Evolutionary conservation across 2,113 vertebrate species (phyloP).

Genomic region (Macquaria ambigua): DNA sequence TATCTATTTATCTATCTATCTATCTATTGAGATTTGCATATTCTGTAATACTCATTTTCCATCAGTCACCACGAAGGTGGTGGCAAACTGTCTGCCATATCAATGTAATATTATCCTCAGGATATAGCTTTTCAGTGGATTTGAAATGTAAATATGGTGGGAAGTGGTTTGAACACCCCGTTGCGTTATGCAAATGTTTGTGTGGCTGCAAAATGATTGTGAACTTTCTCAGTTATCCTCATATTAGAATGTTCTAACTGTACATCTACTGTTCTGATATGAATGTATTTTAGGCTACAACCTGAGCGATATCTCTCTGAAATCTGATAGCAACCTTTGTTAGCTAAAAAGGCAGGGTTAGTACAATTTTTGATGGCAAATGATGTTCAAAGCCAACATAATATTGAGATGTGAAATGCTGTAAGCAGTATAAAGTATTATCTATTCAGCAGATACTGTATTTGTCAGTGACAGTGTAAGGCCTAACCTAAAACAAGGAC

Average conservation of each 20-base stretch:
- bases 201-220: constrained; percentile 12
- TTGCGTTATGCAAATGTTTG: neutral
- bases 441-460: neutral
- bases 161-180: constrained; percentile 2
- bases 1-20: constrained; percentile 13
- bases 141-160: neutral
- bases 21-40: constrained; percentile 2
- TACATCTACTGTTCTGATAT: constrained; percentile 1
- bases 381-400: neutral
- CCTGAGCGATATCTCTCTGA: neutral
- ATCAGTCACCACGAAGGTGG: neutral
- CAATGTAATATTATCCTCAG: constrained; percentile 1
- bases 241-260: neutral
- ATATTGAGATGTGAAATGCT: neutral
- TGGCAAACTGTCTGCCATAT: neutral
- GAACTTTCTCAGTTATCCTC: neutral
- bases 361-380: neutral
- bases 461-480: neutral
- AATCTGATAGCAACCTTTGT: neutral
- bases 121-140: neutral
- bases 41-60: neutral
- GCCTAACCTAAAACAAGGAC: constrained; percentile 19
- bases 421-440: neutral
- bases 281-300: constrained; percentile 14
- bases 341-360: neutral